Evolutionary conservation across 2,113 vertebrate species (phyloP).

Genomic region (Scatophagus argus): DNA sequence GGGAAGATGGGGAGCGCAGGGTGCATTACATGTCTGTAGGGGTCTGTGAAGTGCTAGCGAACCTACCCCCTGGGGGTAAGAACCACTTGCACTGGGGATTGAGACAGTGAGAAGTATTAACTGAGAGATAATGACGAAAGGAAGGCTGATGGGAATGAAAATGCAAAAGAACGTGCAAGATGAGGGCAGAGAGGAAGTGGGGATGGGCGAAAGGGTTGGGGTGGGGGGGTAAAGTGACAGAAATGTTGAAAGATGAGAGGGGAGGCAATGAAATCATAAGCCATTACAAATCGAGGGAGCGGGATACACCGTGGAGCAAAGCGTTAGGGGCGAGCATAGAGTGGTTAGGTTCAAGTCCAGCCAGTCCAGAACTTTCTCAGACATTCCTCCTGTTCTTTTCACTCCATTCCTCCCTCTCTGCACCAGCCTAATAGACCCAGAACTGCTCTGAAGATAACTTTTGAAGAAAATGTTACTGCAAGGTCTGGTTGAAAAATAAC

Average conservation of each 20-base stretch:
- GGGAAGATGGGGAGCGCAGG: slow-evolving; percentile 1
- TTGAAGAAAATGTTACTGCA: slow-evolving; percentile 49
- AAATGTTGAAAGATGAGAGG: slow-evolving; percentile 71
- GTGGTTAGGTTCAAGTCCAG: slow-evolving; percentile 38
- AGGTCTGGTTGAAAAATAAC: slow-evolving; percentile 53
- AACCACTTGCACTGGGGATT: slow-evolving; percentile 69
- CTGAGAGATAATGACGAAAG: slow-evolving; percentile 79
- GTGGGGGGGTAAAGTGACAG: slow-evolving; percentile 57
- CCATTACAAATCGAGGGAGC: slow-evolving; percentile 64
- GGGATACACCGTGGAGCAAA: slow-evolving; percentile 35
- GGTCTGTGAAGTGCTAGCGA: slow-evolving; percentile 68
- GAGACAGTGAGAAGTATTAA: slow-evolving; percentile 77
- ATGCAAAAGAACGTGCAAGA: slow-evolving; percentile 63
- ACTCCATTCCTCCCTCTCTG: background rate
- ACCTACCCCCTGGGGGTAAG: slow-evolving; percentile 62
- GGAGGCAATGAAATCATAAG: slow-evolving; percentile 64
- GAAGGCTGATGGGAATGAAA: slow-evolving; percentile 74
- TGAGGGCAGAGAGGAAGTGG: slow-evolving; percentile 68
- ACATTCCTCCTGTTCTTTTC: background rate
- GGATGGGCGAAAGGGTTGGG: slow-evolving; percentile 11
- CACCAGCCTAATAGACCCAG: slow-evolving; percentile 45
- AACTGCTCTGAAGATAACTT: slow-evolving; percentile 48
- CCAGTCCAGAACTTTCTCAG: slow-evolving; percentile 45
- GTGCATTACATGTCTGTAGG: slow-evolving; percentile 72
- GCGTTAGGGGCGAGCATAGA: background rate